These are phyloP conservation scores for Heterotis niloticus DNA, from an alignment of 2,113 vertebrate species.

Conservation along the genomic window DNA sequence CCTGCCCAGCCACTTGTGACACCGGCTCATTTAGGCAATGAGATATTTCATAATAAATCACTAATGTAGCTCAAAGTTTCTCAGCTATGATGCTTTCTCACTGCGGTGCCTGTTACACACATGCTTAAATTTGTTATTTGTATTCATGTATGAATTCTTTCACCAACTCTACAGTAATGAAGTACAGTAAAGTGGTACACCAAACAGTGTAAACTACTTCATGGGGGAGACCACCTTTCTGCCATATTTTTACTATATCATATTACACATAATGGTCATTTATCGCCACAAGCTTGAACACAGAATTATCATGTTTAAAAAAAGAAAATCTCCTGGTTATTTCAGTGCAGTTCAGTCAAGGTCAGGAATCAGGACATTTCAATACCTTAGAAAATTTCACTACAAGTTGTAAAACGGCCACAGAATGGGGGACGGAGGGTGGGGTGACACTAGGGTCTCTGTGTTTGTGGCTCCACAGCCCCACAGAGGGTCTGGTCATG, in stretches of 20 bases:
- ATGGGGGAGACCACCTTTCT: conserved; percentile 12
- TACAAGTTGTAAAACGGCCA: neutral
- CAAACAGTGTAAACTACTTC: conserved; percentile 11
- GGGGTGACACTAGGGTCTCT: neutral
- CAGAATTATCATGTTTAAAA: conserved; percentile 13
- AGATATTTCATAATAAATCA: too few relatives aligned
- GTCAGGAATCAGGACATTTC: conserved; percentile 3
- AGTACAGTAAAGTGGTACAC: neutral
- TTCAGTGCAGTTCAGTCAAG: neutral
- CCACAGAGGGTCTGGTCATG: neutral
- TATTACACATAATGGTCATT: conserved; percentile 11
- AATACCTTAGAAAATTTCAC: neutral
- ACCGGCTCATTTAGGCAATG: too few relatives aligned
- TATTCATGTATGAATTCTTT: too few relatives aligned
- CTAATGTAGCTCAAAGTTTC: too few relatives aligned
- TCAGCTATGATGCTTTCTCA: too few relatives aligned
- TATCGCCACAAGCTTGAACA: conserved; percentile 19
- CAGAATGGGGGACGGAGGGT: neutral
- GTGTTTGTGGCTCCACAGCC: neutral
- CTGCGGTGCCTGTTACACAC: too few relatives aligned
- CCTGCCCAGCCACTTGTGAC: too few relatives aligned
- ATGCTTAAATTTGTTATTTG: too few relatives aligned
- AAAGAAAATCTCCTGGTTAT: neutral
- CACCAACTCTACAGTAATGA: too few relatives aligned
- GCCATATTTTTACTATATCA: conserved; percentile 16